Base-by-base conservation (phyloP, 2,888 invertebrate genomes). In the Polyploca ridens region DNA sequence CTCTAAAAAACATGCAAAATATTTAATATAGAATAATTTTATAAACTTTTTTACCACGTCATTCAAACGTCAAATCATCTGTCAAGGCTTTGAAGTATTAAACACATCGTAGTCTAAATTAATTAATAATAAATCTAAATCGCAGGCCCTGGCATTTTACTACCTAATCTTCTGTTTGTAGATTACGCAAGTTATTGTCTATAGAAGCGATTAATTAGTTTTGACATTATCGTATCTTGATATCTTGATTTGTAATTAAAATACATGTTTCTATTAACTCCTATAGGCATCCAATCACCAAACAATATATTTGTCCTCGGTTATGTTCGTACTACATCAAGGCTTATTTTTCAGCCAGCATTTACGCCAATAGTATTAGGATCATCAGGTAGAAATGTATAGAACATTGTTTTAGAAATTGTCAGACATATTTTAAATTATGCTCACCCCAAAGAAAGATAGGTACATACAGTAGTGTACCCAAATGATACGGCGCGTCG, bases 161-260 rank as follows among this genome's bases (percentile, higher is more conserved):
- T 19, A 19, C 54, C 14, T 54, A 54, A 54, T 54, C 54, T 54
- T 54, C 54, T 54, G 54, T 54, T 54, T 16, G 54, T 19, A 54
- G 0, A 19, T 54, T 54, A 10, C 19, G 10, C 54, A 54, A 54
- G 19, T 19, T 54, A 19, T 54, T 19, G n/a, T 19, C 10, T 54
- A 8, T 0, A 54, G 19, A 54, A 8, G 19, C 19, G n/a, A n/a
- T 54, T 54, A 54, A 54, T 54, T 54, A 54, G 19, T 54, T 19
- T 19, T 10, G 19, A 54, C 54, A 54, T 54, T 54, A 54, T 54
- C 16, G 1, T 16, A 54, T 3, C 19, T 3, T 54, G 46, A n/a
- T 54, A 54, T 54, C 54, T 54, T 6, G 19, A 19, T 54, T 54
- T 19, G 54, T 19, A 10, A 54, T 54, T 2, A 19, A 54, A 49